Base-by-base conservation (phyloP, 2,888 invertebrate species). In the Pyralis farinalis region DNA sequence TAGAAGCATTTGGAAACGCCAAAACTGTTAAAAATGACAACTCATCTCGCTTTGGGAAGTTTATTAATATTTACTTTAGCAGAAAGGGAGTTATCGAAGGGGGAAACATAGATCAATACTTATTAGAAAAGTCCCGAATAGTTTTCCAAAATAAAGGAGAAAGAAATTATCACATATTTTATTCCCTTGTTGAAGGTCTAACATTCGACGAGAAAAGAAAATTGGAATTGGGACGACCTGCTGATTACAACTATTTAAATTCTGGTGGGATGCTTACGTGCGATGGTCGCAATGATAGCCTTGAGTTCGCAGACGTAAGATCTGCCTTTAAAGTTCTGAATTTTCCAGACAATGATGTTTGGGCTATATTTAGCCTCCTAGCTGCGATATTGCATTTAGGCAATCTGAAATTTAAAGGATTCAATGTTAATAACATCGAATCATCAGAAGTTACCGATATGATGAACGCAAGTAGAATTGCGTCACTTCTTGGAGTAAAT, bases 1-100 rank as follows among this genome's bases (percentile, higher is more conserved):
- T 98, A 67, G 98, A 98, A 91, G 98, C 98, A 0, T 98, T 98
- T 70, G 98, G 98, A 40, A 98, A 98, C 83, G 98, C 98, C 0
- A 98, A 97, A 88, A 98, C 98, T 0, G 94, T 97, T 7, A 91
- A 96, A 39, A 98, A 98, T 71, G 98, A 98, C 74, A 98, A 98
- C 78, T 98, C 98, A 0, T 98, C 98, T 10, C 91, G 98, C 49
- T 98, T 98, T 66, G 98, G 98, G 39, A 98, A 98, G 83, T 98
- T 97, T 73, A 96, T 97, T 35, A 96, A 97, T 68, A 95, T 97
- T 48, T 93, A 95, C 63, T 98, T 98, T 71, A 96, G 93, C 65
- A 90, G 91, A 47, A 90, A 92, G 47, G 98, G 98, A 5, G 91
- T 92, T 0, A 98, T 99, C 51, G 96, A 97, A 82, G 98, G 98